Evolutionary conservation across 1,140 invertebrate genomes (phyloP).

Genomic region (Saxidomus purpurata): DNA sequence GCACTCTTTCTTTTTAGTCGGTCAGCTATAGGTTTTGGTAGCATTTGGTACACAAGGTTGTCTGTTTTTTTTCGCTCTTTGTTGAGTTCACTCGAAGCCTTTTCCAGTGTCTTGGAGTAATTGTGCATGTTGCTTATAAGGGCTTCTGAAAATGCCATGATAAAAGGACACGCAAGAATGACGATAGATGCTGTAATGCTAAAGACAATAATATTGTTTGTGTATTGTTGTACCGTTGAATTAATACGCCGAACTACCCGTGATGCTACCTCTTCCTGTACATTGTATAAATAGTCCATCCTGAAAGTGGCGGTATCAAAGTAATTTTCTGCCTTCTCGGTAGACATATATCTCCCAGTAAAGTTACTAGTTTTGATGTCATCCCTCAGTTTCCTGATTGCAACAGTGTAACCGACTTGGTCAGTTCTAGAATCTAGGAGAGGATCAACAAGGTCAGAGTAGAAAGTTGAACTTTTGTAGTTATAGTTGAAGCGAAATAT

Average conservation of each 20-base stretch:
- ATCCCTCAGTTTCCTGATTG: slow-evolving; percentile 18
- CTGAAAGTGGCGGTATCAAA: slow-evolving; percentile 49
- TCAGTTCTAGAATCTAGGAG: background rate
- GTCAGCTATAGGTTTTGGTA: slow-evolving; percentile 66
- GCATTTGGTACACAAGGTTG: slow-evolving; percentile 50
- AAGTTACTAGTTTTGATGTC: slow-evolving; percentile 56
- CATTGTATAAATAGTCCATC: slow-evolving; percentile 50
- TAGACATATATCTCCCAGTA: background rate
- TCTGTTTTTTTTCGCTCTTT: slow-evolving; percentile 40
- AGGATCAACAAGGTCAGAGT: slow-evolving; percentile 45
- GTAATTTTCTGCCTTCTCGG: slow-evolving; percentile 34
- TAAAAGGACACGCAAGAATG: slow-evolving; percentile 43
- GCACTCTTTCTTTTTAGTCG: slow-evolving; percentile 56
- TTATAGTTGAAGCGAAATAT: slow-evolving; percentile 52
- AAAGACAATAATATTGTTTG: slow-evolving; percentile 11
- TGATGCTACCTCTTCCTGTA: slow-evolving; percentile 33
- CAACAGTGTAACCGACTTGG: background rate
- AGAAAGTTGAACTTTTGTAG: slow-evolving; percentile 36
- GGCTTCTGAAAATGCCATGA: slow-evolving; percentile 48
- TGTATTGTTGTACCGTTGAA: background rate
- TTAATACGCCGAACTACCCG: slow-evolving; percentile 35
- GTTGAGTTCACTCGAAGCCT: slow-evolving; percentile 19
- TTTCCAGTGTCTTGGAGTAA: slow-evolving; percentile 25
- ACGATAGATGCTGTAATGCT: slow-evolving; percentile 19
- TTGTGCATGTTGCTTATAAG: slow-evolving; percentile 44